These are phyloP conservation scores for Euspilapteryx auroguttella DNA, from an alignment of 2,888 invertebrate genomes.

Conservation along the genomic window DNA sequence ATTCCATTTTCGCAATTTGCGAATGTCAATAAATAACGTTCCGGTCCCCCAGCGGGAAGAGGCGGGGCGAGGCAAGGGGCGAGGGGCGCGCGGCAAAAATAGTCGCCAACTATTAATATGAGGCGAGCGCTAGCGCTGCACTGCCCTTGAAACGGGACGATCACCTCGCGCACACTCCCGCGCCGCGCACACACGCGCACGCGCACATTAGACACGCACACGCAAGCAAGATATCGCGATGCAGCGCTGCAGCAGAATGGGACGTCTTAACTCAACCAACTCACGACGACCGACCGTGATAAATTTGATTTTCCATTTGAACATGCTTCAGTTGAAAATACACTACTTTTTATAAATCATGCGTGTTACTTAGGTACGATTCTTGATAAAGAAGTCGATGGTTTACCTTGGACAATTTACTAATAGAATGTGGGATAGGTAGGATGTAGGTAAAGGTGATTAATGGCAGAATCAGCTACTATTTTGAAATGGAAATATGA, in stretches of 20 bases:
- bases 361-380: too few relatives aligned
- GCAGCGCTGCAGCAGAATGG: constrained; percentile 38
- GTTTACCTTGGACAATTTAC: too few relatives aligned
- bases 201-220: constrained; percentile 13
- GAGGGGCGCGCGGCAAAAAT: constrained; percentile 37
- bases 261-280: too few relatives aligned
- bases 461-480: too few relatives aligned
- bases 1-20: constrained; percentile 37
- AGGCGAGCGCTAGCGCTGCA: constrained; percentile 50
- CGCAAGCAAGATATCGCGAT: constrained; percentile 16
- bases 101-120: constrained; percentile 57
- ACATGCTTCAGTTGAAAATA: too few relatives aligned
- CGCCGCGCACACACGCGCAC: constrained; percentile 15
- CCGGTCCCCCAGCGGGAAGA: constrained; percentile 43
- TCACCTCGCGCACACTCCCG: constrained; percentile 48
- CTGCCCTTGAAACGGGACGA: constrained; percentile 57
- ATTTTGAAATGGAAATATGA: too few relatives aligned
- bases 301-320: constrained; percentile 41
- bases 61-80: constrained; percentile 9
- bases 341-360: too few relatives aligned
- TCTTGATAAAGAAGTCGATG: too few relatives aligned
- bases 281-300: constrained; percentile 17
- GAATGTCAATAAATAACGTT: constrained; percentile 58
- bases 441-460: too few relatives aligned
- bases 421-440: too few relatives aligned